Percentiles rank a stretch among this genome's conserved stretches.
Conservation (phyloP, 2,113 vertebrate genomes). For the Corapipo altera region DNA sequence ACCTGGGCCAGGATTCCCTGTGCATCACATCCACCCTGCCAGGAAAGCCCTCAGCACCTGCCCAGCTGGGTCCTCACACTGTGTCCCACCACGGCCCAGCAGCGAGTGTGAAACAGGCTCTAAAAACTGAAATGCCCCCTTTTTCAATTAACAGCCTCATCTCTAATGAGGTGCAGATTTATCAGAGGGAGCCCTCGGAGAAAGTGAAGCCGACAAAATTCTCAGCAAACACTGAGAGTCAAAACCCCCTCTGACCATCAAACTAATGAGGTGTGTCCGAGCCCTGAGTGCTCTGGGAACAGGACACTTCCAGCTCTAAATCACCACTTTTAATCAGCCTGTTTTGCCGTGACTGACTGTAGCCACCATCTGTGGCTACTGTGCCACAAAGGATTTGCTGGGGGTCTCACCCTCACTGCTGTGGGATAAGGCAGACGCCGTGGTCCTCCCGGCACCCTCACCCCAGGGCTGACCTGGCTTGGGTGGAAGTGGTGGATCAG, state of each 20-base stretch:
- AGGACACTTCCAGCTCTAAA: background rate
- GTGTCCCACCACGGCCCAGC: background rate
- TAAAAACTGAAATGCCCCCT: background rate
- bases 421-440: fast-evolving
- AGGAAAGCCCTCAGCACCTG: background rate
- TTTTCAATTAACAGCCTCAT: background rate
- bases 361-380: background rate
- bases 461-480: fast-evolving
- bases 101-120: fast-evolving
- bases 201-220: background rate
- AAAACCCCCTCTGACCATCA: background rate
- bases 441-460: background rate
- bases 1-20: background rate
- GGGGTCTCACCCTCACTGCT: background rate
- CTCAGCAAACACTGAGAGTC: background rate
- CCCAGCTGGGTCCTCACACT: background rate
- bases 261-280: background rate
- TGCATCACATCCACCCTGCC: background rate
- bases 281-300: background rate
- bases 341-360: background rate
- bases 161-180: background rate
- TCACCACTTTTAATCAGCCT: background rate
- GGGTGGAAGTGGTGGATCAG: fast-evolving
- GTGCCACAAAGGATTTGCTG: background rate
- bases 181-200: background rate